Evolutionary conservation across 2,113 vertebrate species (phyloP), one percentile per base, ranked within the genome.

Genomic region (Triplophysa tibetana): DNA sequence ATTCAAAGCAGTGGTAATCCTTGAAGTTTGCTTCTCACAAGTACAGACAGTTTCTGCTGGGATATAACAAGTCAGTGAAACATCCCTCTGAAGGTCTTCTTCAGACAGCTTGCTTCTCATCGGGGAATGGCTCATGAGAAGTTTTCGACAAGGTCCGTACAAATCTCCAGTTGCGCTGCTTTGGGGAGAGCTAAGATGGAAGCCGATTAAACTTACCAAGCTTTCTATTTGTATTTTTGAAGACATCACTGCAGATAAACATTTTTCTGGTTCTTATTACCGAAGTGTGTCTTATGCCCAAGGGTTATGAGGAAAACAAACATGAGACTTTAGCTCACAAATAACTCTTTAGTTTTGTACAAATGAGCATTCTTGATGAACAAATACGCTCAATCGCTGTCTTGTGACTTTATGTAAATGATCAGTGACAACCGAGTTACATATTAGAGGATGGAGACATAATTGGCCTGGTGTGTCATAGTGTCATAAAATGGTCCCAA

Each of bases 321-420:
- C 90, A 92, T 89, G 90, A 89, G 88, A 90, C 91, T 92, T 94
- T 90, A 92, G 91, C 91, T 91, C 84, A 90, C 87, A 91, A 92
- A 92, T 89, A 89, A 89, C 91, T 91, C 85, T 92, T 93, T 89
- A 91, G 89, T 87, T 84, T 87, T 56, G 85, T 88, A 91, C 91
- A 92, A 93, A 93, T 91, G 85, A 92, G 86, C 88, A 86, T 87
- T 89, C 84, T 74, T 82, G 84, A 83, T 85, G 79, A 83, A 78
- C 33, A 79, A 64, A 64, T 75, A 21, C 41, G 19, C 58, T 11
- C 21, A 61, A 61, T 33, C 24, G 38, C 21, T 50, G 73, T 21
- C 38, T 50, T 75, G 52, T 16, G 26, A 41, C 54, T 70, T 52
- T 56, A 13, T 61, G 56, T 58, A 61, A 74, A 61, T 64, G 17